Base-by-base conservation (phyloP, 1,140 invertebrate species). In the Magallana angulata region DNA sequence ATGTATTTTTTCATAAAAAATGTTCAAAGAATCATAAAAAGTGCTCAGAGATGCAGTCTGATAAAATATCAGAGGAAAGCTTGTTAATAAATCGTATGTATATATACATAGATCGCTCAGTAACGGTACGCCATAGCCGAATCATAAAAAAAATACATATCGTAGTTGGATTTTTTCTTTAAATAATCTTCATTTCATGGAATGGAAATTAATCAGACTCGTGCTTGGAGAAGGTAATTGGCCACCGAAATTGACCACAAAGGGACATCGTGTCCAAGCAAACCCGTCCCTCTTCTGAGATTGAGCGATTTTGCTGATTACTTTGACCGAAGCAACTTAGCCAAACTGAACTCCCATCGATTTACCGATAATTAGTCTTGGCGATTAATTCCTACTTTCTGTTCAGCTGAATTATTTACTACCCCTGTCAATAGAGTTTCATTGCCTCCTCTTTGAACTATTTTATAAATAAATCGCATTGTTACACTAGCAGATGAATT, bases 341-440 rank as follows among this genome's bases (percentile, higher is more conserved):
- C 68, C 68, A 76, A 76, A 76, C 68, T 76, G 68, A 76, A 76
- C 68, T 76, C 24, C 11, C 18, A 76, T 76, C 68, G 68, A 76
- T 76, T 76, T 76, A 76, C 68, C 68, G 68, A 36, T 76, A 76
- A 76, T 76, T 76, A 76, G 68, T 76, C 68, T 24, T 76, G 68
- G 7, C 68, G 68, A 30, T 76, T 76, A 76, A 76, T 76, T 76
- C 68, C 36, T 76, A 76, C 68, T 76, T 76, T 76, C 68, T 76
- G 68, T 76, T 76, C 68, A 12, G 6, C 12, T 76, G 68, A 76
- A 76, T 76, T 76, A 76, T 76, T 76, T 76, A 76, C 68, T 24
- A 76, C 68, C 68, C 36, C 68, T 11, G 68, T 76, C 68, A 30
- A 12, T 36, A 76, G 36, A 18, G 7, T 76, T 76, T 76, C 68